Conservation (phyloP, 1,140 invertebrate genomes). For the Euura saliciscinereae region DNA sequence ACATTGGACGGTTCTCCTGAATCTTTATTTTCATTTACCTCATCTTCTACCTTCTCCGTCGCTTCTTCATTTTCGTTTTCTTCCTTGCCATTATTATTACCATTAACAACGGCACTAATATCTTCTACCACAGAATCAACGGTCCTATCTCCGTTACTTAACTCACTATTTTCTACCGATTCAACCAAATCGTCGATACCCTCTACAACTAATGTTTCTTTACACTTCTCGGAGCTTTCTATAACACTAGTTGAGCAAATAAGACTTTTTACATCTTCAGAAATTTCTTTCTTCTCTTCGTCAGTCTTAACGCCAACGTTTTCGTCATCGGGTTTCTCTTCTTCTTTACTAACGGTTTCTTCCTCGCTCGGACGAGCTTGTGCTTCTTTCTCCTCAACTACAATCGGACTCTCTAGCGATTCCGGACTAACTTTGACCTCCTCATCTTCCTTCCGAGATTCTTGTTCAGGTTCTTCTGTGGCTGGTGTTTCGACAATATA, state of each 20-base stretch:
- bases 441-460: conserved; percentile 6
- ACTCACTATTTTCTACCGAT: conserved; percentile 38
- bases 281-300: conserved; percentile 22
- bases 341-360: neutral
- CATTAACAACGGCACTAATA: conserved; percentile 56
- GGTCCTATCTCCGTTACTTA: conserved; percentile 38
- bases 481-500: conserved; percentile 11
- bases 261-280: conserved; percentile 35
- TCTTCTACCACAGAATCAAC: conserved; percentile 34
- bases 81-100: conserved; percentile 38
- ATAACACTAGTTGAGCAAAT: conserved; percentile 57
- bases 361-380: neutral
- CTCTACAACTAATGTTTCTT: conserved; percentile 32
- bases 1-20: conserved; percentile 66
- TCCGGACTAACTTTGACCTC: conserved; percentile 20
- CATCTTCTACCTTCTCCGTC: too few species aligned
- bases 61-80: conserved; percentile 39
- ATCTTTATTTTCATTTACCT: conserved; percentile 28
- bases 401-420: conserved; percentile 16
- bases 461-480: conserved; percentile 17
- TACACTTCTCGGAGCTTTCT: conserved; percentile 35
- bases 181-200: conserved; percentile 41
- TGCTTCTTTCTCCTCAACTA: neutral
- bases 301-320: conserved; percentile 22
- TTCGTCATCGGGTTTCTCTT: neutral